Percentiles rank a stretch among this genome's conserved stretches.
Conservation (phyloP, 1,140 invertebrate species). For the Drosophila truncata region DNA sequence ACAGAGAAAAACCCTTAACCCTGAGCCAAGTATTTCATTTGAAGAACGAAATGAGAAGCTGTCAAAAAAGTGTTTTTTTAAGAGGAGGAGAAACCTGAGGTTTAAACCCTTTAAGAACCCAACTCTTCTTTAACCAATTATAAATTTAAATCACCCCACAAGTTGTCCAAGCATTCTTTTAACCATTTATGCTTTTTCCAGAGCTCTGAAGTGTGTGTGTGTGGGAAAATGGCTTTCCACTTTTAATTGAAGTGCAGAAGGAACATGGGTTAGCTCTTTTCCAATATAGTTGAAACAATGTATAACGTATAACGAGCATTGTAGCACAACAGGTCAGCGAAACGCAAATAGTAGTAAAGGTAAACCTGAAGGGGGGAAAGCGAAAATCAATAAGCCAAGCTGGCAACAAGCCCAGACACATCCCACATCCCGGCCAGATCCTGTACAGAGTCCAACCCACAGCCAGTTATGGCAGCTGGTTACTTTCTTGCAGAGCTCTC, state of each 20-base stretch:
- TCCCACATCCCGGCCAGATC: neutral
- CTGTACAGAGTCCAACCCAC: neutral
- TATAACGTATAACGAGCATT: conserved; percentile 44
- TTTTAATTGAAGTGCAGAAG: conserved; percentile 58
- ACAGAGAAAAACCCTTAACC: neutral
- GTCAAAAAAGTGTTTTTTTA: neutral
- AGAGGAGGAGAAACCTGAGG: neutral
- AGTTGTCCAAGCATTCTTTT: neutral
- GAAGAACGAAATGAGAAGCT: neutral
- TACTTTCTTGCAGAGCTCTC: conserved; percentile 28
- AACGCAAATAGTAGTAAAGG: conserved; percentile 38
- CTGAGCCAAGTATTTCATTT: neutral
- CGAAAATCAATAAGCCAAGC: conserved; percentile 66
- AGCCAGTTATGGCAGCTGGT: conserved; percentile 23
- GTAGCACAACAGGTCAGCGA: conserved; percentile 44
- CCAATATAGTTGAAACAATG: conserved; percentile 23
- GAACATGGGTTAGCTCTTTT: conserved; percentile 4
- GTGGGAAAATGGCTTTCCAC: conserved; percentile 48
- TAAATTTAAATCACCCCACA: neutral
- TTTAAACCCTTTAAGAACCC: neutral
- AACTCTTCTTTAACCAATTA: neutral
- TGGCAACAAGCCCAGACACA: conserved; percentile 26
- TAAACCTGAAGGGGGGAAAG: conserved; percentile 1
- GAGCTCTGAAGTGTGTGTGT: conserved; percentile 44
- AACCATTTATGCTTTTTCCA: neutral